Conservation (phyloP, 2,888 invertebrate species). For the Blastobasis lacticolella region DNA sequence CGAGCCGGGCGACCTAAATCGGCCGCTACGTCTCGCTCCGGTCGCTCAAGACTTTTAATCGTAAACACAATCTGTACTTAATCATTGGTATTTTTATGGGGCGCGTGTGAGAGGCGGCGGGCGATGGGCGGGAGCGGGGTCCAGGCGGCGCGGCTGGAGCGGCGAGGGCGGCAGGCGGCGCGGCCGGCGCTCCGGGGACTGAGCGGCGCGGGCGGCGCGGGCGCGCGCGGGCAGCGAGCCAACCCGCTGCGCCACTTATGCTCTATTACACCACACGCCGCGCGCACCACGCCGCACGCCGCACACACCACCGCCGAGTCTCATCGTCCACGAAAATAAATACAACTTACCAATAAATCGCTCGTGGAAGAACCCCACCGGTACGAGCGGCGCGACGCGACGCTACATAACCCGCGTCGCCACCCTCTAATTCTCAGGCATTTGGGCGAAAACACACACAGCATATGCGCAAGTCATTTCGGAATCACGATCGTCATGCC, state of each 20-base stretch:
- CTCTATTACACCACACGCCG: slow-evolving; percentile 55
- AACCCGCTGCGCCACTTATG: slow-evolving; percentile 54
- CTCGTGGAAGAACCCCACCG: slow-evolving; percentile 26
- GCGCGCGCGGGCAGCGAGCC: slow-evolving; percentile 61
- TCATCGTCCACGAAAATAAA: slow-evolving; percentile 55
- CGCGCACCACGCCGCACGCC: slow-evolving; percentile 26
- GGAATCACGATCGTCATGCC: slow-evolving; percentile 18
- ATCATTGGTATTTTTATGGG: slow-evolving; percentile 20
- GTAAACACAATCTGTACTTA: slow-evolving; percentile 25
- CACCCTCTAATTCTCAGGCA: slow-evolving; percentile 5
- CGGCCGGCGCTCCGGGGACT: slow-evolving; percentile 61
- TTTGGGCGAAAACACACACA: slow-evolving; percentile 24
- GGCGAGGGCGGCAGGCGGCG: slow-evolving; percentile 47
- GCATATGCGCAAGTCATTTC: slow-evolving; percentile 14
- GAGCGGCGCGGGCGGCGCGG: slow-evolving; percentile 40
- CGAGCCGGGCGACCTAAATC: slow-evolving; percentile 72
- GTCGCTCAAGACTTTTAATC: slow-evolving; percentile 36
- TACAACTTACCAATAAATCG: slow-evolving; percentile 38
- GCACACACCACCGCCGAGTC: slow-evolving; percentile 6
- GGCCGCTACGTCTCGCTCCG: slow-evolving; percentile 42
- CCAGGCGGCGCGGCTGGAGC: slow-evolving; percentile 13
- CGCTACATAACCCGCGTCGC: not conserved
- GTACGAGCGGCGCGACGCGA: slow-evolving; percentile 12
- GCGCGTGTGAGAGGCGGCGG: slow-evolving; percentile 1
- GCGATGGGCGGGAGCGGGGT: slow-evolving; percentile 7